Conservation (phyloP, 1,140 invertebrate species). For the Plodia interpunctella region DNA sequence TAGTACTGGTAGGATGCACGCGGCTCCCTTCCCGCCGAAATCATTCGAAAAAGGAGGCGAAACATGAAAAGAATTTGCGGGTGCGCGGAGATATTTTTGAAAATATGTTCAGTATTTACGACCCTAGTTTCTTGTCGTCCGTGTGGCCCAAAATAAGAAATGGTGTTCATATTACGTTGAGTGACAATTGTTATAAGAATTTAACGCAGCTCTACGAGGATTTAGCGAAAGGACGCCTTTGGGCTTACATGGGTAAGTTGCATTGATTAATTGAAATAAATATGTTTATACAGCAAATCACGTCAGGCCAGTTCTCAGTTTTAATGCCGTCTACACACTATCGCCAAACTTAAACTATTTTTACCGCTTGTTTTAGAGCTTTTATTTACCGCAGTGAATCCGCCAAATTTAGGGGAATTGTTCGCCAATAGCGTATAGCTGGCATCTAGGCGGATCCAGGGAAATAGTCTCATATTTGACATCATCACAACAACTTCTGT, state of each 20-base stretch:
- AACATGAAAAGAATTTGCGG: conserved; percentile 32
- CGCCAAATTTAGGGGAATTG: too few species aligned
- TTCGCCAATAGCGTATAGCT: too few species aligned
- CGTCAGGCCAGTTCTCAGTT: too few species aligned
- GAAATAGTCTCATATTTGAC: too few species aligned
- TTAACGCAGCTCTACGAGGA: conserved; percentile 61
- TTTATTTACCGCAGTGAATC: too few species aligned
- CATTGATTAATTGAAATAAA: too few species aligned
- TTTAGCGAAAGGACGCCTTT: conserved; percentile 58
- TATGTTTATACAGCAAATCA: too few species aligned
- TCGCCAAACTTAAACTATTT: too few species aligned
- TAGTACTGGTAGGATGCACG: conserved; percentile 29
- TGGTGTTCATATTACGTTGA: conserved; percentile 61
- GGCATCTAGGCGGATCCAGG: too few species aligned
- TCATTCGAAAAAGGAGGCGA: conserved; percentile 34
- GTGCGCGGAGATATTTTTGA: conserved; percentile 46
- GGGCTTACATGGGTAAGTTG: conserved; percentile 67
- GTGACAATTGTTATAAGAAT: conserved; percentile 57
- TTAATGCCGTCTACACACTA: too few species aligned
- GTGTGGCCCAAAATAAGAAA: conserved; percentile 73
- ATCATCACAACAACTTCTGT: too few species aligned
- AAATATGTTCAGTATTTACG: conserved; percentile 65
- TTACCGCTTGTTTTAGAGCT: too few species aligned
- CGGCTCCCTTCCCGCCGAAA: conserved; percentile 29
- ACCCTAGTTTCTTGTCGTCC: conserved; percentile 66